These are phyloP conservation scores for Pampusana beccarii DNA, from an alignment of 2,113 vertebrate species.

Conservation along the genomic window DNA sequence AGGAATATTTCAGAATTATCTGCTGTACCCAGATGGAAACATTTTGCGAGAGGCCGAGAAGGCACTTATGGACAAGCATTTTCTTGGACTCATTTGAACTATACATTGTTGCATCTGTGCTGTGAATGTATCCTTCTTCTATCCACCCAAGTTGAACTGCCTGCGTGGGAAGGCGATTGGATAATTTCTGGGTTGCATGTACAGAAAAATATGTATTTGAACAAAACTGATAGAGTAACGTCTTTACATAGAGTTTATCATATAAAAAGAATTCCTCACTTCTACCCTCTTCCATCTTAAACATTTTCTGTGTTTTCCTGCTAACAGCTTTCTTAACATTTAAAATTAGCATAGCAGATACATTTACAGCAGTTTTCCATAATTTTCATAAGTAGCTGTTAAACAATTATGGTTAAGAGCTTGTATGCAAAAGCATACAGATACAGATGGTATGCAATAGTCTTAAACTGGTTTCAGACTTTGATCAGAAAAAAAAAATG, in stretches of 20 bases:
- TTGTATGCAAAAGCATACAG: not conserved
- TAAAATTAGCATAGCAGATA: not conserved
- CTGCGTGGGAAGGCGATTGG: not conserved
- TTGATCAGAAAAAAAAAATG: not conserved
- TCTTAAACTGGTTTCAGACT: not conserved
- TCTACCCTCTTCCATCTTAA: not conserved
- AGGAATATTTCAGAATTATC: not conserved
- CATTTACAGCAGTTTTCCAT: not conserved
- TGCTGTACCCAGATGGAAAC: not conserved
- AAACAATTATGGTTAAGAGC: not conserved
- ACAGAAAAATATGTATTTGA: not conserved
- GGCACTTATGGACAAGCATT: not conserved
- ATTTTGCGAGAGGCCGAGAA: not conserved
- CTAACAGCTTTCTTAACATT: not conserved
- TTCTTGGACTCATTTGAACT: not conserved
- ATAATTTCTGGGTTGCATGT: not conserved
- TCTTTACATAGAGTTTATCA: not conserved
- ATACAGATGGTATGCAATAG: not conserved
- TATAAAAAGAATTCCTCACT: not conserved
- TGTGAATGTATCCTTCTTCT: not conserved
- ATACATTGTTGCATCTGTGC: not conserved
- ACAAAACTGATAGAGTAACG: not conserved
- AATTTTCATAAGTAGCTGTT: not conserved
- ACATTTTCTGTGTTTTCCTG: not conserved
- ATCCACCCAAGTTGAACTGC: not conserved